Percentiles rank a stretch among this genome's conserved stretches.
Evolutionary conservation across 2,888 invertebrate genomes (phyloP).

Genomic region (Tetramorium bicarinatum): DNA sequence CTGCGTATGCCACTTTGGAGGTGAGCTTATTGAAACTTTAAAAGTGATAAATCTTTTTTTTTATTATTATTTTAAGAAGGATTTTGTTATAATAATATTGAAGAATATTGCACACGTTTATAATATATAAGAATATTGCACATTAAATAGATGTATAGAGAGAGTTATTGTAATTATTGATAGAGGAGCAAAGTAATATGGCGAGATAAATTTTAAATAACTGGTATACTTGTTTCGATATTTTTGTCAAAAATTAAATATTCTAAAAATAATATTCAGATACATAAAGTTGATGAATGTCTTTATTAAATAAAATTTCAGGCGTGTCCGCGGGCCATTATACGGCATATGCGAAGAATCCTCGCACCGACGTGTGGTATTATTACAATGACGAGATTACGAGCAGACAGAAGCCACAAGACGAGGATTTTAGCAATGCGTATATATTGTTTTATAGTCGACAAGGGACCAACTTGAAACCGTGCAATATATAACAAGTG

Average conservation of each 20-base stretch:
- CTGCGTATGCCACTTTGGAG: slow-evolving; percentile 90
- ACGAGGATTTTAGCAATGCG: slow-evolving; percentile 88
- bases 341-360: slow-evolving; percentile 89
- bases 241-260: not conserved
- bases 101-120: not conserved
- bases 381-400: slow-evolving; percentile 89
- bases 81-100: not conserved
- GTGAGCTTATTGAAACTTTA: slow-evolving; percentile 73
- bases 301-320: slow-evolving; percentile 73
- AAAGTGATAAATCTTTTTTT: not conserved
- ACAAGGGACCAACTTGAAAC: slow-evolving; percentile 86
- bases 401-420: slow-evolving; percentile 87
- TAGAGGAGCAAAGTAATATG: not conserved
- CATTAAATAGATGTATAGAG: not conserved
- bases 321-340: slow-evolving; percentile 89
- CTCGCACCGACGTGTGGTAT: slow-evolving; percentile 88
- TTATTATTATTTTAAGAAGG: not conserved
- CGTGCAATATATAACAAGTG: slow-evolving; percentile 84
- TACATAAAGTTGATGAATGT: not conserved
- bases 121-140: not conserved
- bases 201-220: not conserved
- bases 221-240: not conserved
- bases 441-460: slow-evolving; percentile 90
- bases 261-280: not conserved
- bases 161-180: not conserved